phyloP scores from a whole-genome alignment of 2,888 invertebrate species.

The Diarsia brunnea region DNA sequence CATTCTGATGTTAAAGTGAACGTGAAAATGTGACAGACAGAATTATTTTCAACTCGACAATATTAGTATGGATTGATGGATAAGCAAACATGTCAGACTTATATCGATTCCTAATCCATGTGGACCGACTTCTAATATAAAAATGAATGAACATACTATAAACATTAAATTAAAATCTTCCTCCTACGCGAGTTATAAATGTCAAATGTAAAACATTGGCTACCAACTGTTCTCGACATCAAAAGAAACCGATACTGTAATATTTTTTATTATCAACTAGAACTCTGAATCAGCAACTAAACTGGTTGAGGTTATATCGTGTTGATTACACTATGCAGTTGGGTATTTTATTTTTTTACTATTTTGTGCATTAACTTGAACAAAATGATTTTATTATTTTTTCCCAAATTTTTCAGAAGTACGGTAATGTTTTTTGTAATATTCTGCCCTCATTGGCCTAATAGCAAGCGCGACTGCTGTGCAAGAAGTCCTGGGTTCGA shows the following conservation, averaged over 20 bases:
- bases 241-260: constrained; percentile 41
- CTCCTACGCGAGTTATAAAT: constrained; percentile 43
- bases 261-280: constrained; percentile 34
- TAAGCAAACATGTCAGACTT: background rate
- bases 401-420: background rate
- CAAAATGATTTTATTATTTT: background rate
- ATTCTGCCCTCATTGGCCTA: background rate
- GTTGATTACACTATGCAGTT: background rate
- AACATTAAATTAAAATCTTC: constrained; percentile 17
- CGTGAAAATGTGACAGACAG: background rate
- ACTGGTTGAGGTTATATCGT: constrained; percentile 5
- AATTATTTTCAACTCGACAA: background rate
- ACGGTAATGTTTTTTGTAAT: background rate
- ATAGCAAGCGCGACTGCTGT: no score
- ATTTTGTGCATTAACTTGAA: background rate
- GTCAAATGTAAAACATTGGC: constrained; percentile 48
- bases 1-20: background rate
- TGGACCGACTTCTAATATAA: constrained; percentile 3
- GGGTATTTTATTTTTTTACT: constrained; percentile 1
- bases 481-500: no score
- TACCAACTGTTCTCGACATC: constrained; percentile 41
- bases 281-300: constrained; percentile 30
- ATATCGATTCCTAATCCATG: constrained; percentile 2
- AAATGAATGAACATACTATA: constrained; percentile 37
- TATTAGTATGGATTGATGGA: background rate